Percentiles rank a stretch among this genome's conserved stretches.
phyloP scores from a whole-genome alignment of 2,113 vertebrate genomes.

The Ranitomeya imitator region DNA sequence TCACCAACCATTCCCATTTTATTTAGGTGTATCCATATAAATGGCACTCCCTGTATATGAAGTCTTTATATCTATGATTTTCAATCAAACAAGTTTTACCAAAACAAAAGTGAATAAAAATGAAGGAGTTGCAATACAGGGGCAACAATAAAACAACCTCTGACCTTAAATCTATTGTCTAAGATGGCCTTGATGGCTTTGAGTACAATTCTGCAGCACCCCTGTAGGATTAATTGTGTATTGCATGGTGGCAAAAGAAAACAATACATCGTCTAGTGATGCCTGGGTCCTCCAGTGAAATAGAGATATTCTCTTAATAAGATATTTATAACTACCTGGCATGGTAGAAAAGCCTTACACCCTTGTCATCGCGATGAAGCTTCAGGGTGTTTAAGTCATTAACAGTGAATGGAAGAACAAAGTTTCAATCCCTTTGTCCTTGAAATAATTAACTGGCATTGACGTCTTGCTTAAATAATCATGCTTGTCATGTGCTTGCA shows the following conservation, averaged over 20 bases:
- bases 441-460: conserved; percentile 75
- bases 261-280: background rate
- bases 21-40: too few relatives aligned
- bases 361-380: conserved; percentile 23
- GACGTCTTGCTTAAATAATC: conserved; percentile 64
- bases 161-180: background rate
- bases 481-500: conserved; percentile 53
- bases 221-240: background rate
- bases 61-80: too few relatives aligned
- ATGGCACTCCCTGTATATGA: too few relatives aligned
- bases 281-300: background rate
- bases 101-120: too few relatives aligned
- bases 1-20: too few relatives aligned
- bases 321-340: background rate
- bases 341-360: background rate
- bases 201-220: background rate
- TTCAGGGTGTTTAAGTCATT: conserved; percentile 44
- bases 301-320: background rate
- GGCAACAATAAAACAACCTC: background rate
- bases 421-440: conserved; percentile 69
- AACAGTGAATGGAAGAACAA: conserved; percentile 47
- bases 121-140: too few relatives aligned
- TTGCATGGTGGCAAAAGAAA: background rate
- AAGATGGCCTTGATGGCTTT: background rate
- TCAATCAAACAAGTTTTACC: too few relatives aligned